These are phyloP conservation scores for Galeruca laticollis DNA, from an alignment of 2,888 invertebrate genomes.

Conservation along the genomic window DNA sequence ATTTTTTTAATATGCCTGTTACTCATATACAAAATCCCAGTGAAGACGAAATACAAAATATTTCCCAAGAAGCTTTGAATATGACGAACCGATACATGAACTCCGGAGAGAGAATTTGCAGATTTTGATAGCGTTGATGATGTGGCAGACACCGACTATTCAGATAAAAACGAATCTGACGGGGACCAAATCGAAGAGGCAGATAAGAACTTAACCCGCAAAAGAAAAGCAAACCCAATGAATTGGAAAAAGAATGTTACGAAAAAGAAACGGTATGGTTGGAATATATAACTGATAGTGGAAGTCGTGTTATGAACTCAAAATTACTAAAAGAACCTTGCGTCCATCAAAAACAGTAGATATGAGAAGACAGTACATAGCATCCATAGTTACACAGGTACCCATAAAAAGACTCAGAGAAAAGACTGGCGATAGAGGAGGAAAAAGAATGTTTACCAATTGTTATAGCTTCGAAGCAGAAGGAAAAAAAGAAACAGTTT, in stretches of 20 bases:
- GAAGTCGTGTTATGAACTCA: conserved; percentile 14
- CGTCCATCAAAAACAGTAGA: too few species aligned
- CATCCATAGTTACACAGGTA: conserved; percentile 25
- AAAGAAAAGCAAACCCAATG: conserved; percentile 36
- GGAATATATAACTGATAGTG: conserved; percentile 24
- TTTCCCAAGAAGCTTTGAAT: conserved; percentile 14
- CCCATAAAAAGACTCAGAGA: conserved; percentile 24
- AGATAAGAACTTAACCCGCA: conserved; percentile 27
- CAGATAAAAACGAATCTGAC: too few species aligned
- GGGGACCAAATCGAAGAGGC: conserved; percentile 11
- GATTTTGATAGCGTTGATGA: conserved; percentile 38
- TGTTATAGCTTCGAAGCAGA: too few species aligned
- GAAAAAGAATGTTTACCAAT: conserved; percentile 33
- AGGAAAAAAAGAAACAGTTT: conserved; percentile 31
- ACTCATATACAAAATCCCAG: conserved; percentile 16
- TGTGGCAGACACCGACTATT: conserved; percentile 34
- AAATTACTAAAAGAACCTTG: conserved; percentile 28
- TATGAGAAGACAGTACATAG: conserved; percentile 30
- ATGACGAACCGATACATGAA: conserved; percentile 18
- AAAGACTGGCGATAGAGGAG: too few species aligned
- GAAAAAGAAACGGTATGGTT: conserved; percentile 22
- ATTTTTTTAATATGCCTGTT: conserved; percentile 21
- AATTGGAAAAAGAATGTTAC: conserved; percentile 31
- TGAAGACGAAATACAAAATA: neutral
- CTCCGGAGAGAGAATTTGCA: conserved; percentile 28